Evolutionary conservation across 1,140 invertebrate genomes (phyloP), one percentile per base, ranked within the genome.

Genomic region (Scaptomyza montana): DNA sequence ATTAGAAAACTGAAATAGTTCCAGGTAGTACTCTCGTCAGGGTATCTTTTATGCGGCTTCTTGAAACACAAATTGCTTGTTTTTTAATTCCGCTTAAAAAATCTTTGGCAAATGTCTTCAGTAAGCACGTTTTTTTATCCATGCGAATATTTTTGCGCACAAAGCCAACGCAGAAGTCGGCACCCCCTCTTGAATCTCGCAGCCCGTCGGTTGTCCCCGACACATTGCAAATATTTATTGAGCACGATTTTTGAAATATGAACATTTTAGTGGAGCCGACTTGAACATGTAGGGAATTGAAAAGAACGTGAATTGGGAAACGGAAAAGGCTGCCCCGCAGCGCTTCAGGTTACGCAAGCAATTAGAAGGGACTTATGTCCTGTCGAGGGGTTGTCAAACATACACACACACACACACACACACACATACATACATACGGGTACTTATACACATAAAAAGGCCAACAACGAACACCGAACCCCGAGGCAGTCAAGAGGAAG

Each of bases 231-330:
- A 81, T 78, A 86, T 86, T 86, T 86, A 86, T 86, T 89, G 82
- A 86, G 84, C 84, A 86, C 82, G 82, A 86, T 82, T 86, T 74
- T 82, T 82, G 75, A 86, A 86, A 87, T 86, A 86, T 87, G 81
- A 87, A 87, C 75, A 77, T 59, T 78, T 78, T 69, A 63, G 60
- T 61, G 65, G 73, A 61, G 56, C 68, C 55, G 16, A 12, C 12
- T 43, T n/a, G 12, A 46, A 36, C 5, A 46, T 28, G 33, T 12
- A 30, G 16, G 36, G 13, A 36, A 41, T 43, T 7, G 8, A 36
- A 36, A 8, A 2, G n/a, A 54, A 53, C 30, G 49, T 46, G 28
- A 10, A 8, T 41, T 59, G 62, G 33, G 33, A 46, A 72, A 21
- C 72, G 75, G 64, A 77, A 55, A 62, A 45, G 46, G 43, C 41